Conservation (phyloP, 2,113 vertebrate species). For the Atlantisia rogersi region DNA sequence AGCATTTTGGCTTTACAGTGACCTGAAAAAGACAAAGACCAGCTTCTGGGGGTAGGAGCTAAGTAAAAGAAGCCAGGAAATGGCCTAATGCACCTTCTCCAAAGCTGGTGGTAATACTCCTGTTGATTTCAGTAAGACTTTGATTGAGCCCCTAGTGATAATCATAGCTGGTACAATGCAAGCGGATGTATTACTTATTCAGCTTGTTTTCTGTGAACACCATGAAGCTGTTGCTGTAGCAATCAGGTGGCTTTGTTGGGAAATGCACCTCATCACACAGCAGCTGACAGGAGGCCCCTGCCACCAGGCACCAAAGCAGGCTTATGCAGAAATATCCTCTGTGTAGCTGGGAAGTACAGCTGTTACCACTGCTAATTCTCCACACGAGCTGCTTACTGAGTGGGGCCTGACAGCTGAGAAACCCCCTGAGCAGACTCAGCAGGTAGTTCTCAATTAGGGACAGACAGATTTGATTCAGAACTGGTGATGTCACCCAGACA, state of each 20-base stretch:
- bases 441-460: background rate
- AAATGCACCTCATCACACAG: slow-evolving; percentile 8
- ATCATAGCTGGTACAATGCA: background rate
- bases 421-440: background rate
- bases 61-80: background rate
- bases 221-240: slow-evolving; percentile 15
- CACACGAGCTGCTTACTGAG: background rate
- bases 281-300: background rate
- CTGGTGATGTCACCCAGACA: background rate
- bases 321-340: background rate
- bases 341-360: background rate
- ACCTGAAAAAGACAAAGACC: background rate
- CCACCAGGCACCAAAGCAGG: background rate
- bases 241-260: slow-evolving; percentile 37
- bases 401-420: background rate
- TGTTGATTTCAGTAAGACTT: background rate
- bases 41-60: background rate
- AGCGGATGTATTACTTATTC: background rate
- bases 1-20: background rate
- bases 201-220: background rate
- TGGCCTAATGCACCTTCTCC: background rate
- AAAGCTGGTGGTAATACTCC: background rate
- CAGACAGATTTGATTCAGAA: background rate
- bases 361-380: background rate
- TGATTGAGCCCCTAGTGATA: background rate